A percentile compares a stretch with the other conserved stretches of the same genome.
phyloP scores from a whole-genome alignment of 1,140 invertebrate genomes.

The Maconellicoccus hirsutus region DNA sequence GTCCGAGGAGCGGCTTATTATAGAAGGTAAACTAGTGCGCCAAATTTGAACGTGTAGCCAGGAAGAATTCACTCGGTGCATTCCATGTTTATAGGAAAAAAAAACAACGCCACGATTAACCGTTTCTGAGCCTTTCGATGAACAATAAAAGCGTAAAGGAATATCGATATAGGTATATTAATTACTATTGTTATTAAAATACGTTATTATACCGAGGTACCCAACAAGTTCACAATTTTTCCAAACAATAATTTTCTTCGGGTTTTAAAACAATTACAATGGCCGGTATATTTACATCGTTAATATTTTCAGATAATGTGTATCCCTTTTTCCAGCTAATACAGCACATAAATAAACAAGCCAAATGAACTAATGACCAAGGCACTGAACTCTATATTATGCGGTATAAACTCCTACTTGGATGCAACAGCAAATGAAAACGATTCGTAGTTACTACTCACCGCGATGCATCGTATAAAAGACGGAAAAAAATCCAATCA shows the following conservation, averaged over 20 bases:
- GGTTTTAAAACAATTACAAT: not conserved
- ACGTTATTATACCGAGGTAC: not conserved
- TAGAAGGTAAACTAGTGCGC: not conserved
- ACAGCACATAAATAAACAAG: slow-evolving; percentile 4
- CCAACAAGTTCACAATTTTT: not conserved
- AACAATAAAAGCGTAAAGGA: not conserved
- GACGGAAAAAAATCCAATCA: not conserved
- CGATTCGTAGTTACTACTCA: not conserved
- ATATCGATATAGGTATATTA: not conserved
- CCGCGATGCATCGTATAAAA: not conserved
- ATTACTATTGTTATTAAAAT: slow-evolving; percentile 1
- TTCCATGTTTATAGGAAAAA: too few species aligned
- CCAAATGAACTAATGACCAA: slow-evolving; percentile 4
- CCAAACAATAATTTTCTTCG: not conserved
- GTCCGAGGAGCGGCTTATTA: not conserved
- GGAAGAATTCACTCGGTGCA: not conserved
- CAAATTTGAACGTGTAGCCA: not conserved
- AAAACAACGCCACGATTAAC: too few species aligned
- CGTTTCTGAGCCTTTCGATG: not conserved
- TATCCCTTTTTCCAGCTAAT: not conserved
- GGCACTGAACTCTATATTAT: slow-evolving; percentile 3
- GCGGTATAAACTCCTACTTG: slow-evolving; percentile 7
- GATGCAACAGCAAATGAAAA: not conserved
- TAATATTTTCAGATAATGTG: slow-evolving; percentile 9
- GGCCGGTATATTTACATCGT: slow-evolving; percentile 7